phyloP scores from a whole-genome alignment of 1,140 invertebrate genomes.

The Heterodera schachtii region DNA sequence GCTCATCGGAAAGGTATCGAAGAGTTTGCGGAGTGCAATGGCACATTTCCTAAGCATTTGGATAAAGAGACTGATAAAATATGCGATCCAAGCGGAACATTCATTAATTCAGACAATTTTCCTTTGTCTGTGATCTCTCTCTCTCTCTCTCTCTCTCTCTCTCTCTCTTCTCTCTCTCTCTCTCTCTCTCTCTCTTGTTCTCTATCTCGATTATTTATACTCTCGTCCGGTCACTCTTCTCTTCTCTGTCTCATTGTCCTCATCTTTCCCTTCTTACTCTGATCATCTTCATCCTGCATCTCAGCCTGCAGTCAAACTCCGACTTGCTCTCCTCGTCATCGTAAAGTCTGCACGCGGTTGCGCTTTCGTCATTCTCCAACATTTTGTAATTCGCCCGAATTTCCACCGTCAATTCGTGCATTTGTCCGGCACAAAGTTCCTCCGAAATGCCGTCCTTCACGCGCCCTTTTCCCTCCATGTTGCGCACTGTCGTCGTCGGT shows the following conservation, averaged over 20 bases:
- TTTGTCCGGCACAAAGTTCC: constrained; percentile 55
- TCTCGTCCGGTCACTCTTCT: no score
- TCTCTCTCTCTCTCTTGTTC: no score
- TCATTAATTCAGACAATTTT: no score
- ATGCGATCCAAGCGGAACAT: no score
- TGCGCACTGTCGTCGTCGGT: constrained; percentile 54
- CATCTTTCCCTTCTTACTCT: constrained; percentile 23
- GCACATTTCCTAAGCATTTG: constrained; percentile 43
- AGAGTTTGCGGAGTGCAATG: constrained; percentile 57
- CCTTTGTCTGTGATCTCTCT: no score
- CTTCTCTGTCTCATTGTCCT: no score
- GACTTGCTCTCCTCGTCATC: constrained; percentile 54
- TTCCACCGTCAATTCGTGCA: constrained; percentile 56
- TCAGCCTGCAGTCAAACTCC: constrained; percentile 59
- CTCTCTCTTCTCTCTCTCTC: no score
- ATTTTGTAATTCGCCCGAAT: constrained; percentile 57
- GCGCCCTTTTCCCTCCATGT: constrained; percentile 62
- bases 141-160: no score
- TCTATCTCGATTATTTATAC: no score
- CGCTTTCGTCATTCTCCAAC: constrained; percentile 58
- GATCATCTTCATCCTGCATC: constrained; percentile 62
- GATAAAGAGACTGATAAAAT: no score
- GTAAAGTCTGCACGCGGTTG: constrained; percentile 56
- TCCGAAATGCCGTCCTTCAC: constrained; percentile 57
- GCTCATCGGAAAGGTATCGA: constrained; percentile 41